These are phyloP conservation scores for Melanotaenia trifasciata DNA, from an alignment of 2,797 vertebrate genomes.

Conservation along the genomic window DNA sequence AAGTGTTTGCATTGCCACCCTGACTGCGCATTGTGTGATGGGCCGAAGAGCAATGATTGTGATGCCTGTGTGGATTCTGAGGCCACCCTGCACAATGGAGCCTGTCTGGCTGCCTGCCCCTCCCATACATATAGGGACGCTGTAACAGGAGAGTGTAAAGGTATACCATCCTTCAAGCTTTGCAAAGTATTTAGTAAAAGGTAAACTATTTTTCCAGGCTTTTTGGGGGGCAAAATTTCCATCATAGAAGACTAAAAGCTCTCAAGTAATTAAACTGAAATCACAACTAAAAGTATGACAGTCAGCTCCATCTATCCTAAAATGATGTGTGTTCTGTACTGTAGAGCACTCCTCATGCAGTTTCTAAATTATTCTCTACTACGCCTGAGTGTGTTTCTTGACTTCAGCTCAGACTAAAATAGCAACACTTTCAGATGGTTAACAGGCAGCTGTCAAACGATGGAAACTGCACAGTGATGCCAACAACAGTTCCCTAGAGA, in stretches of 20 bases:
- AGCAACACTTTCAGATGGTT: constrained; percentile 61
- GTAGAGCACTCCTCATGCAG: constrained; percentile 30
- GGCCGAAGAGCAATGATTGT: constrained; percentile 83
- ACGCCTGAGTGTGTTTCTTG: constrained; percentile 52
- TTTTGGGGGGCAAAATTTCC: background rate
- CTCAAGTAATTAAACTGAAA: constrained; percentile 1
- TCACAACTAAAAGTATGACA: constrained; percentile 9
- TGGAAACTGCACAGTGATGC: constrained; percentile 60
- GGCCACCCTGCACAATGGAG: constrained; percentile 78
- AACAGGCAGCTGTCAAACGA: constrained; percentile 77
- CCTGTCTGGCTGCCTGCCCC: constrained; percentile 84
- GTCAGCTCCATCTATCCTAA: constrained; percentile 15
- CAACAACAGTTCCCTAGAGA: constrained; percentile 62
- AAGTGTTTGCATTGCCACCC: constrained; percentile 85
- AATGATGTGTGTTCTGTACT: constrained; percentile 44
- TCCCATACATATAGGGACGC: constrained; percentile 82
- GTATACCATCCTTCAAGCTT: constrained; percentile 62
- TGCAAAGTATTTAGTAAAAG: background rate
- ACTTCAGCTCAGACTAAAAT: constrained; percentile 64
- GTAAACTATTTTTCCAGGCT: background rate
- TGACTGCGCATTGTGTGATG: constrained; percentile 85
- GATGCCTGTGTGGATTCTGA: constrained; percentile 72
- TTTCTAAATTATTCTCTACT: constrained; percentile 50
- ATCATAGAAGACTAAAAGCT: background rate
- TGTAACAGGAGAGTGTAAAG: constrained; percentile 81